These are phyloP conservation scores for Microctenopoma stevenorrisi DNA, from an alignment of 2,797 vertebrate species.

Conservation along the genomic window DNA sequence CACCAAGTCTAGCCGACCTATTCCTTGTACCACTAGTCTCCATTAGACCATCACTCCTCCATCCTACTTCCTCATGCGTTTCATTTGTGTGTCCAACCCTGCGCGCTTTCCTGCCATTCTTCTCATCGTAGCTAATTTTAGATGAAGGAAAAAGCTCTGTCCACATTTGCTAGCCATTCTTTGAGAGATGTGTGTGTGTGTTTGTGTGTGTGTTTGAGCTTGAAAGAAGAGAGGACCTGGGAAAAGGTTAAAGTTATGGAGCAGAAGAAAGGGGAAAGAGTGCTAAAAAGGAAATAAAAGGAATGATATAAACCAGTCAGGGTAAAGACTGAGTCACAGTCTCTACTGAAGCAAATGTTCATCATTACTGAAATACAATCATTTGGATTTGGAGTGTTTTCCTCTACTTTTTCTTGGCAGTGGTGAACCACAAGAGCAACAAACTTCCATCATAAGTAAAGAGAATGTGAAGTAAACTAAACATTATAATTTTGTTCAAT, in stretches of 20 bases:
- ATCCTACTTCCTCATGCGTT: slow-evolving; percentile 31
- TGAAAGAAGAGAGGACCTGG: slow-evolving; percentile 37
- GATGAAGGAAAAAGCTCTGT: slow-evolving; percentile 77
- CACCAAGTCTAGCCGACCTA: slow-evolving; percentile 66
- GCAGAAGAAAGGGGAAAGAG: slow-evolving; percentile 36
- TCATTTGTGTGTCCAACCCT: slow-evolving; percentile 60
- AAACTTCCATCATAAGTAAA: slow-evolving; percentile 57
- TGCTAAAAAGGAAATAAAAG: slow-evolving; percentile 43
- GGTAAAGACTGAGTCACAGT: slow-evolving; percentile 39
- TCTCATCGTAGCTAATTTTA: slow-evolving; percentile 83
- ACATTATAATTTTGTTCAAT: slow-evolving; percentile 60
- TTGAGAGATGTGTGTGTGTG: slow-evolving; percentile 51
- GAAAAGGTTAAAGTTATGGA: slow-evolving; percentile 58
- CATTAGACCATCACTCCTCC: slow-evolving; percentile 49
- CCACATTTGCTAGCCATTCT: slow-evolving; percentile 80
- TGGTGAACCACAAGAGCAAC: slow-evolving; percentile 63
- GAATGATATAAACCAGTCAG: slow-evolving; percentile 28
- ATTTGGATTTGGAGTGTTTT: slow-evolving; percentile 52
- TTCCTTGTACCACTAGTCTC: slow-evolving; percentile 68
- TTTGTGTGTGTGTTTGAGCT: slow-evolving; percentile 29
- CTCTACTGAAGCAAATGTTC: slow-evolving; percentile 46
- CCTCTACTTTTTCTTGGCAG: slow-evolving; percentile 55
- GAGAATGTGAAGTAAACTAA: slow-evolving; percentile 52
- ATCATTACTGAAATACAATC: slow-evolving; percentile 53
- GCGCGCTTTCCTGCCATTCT: slow-evolving; percentile 85